These are phyloP conservation scores for Hydropsyche betteni DNA, from an alignment of 2,888 invertebrate genomes.

Conservation along the genomic window DNA sequence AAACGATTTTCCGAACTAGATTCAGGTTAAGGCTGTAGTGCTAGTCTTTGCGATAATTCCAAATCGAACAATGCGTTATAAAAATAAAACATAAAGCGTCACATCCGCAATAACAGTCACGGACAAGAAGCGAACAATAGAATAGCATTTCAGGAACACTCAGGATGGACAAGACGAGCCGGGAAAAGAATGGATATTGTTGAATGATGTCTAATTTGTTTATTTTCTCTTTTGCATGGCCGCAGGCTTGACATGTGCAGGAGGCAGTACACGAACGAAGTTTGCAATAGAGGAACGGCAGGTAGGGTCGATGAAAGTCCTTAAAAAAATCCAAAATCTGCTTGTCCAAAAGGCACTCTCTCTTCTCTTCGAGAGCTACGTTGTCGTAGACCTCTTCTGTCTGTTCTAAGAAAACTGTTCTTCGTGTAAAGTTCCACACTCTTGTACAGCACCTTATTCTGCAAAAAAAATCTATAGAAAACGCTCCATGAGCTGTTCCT, in stretches of 20 bases:
- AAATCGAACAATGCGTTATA: no score
- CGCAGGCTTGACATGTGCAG: slow-evolving; percentile 99
- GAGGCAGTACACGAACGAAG: slow-evolving; percentile 91
- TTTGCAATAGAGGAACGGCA: slow-evolving; percentile 98
- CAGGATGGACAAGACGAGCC: no score
- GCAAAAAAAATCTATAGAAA: slow-evolving; percentile 6
- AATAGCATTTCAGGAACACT: no score
- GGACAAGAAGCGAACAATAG: no score
- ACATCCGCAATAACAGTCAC: no score
- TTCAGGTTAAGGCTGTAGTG: no score
- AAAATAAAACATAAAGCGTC: no score
- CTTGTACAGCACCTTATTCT: slow-evolving; percentile 25
- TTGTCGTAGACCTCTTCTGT: not conserved
- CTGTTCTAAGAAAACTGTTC: slow-evolving; percentile 1
- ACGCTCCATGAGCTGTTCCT: no score
- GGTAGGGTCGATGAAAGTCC: slow-evolving; percentile 70
- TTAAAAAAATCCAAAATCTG: not conserved
- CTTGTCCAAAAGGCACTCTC: slow-evolving; percentile 32
- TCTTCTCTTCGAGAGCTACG: slow-evolving; percentile 21
- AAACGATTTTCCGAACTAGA: no score
- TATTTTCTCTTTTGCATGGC: slow-evolving; percentile 69
- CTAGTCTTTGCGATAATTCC: no score
- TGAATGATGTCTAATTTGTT: slow-evolving; percentile 49
- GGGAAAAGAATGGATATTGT: slow-evolving; percentile 7
- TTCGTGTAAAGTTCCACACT: slow-evolving; percentile 20